phyloP scores from a whole-genome alignment of 2,797 vertebrate species.

The Nasua narica region DNA sequence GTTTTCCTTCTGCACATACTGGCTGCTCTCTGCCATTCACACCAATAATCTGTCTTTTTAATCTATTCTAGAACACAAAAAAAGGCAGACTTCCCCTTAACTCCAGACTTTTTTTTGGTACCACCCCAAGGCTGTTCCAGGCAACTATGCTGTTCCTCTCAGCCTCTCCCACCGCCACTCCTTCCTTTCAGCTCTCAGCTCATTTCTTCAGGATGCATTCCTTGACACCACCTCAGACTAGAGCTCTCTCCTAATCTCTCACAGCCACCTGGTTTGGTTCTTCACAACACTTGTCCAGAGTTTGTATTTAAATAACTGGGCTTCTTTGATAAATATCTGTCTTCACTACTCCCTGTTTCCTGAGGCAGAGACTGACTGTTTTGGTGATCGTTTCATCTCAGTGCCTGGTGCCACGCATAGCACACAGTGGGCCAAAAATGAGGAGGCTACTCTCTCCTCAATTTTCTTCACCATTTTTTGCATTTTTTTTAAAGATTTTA shows the following conservation, averaged over 20 bases:
- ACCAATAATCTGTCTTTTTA: background rate
- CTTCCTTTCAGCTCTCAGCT: background rate
- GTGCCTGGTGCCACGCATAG: background rate
- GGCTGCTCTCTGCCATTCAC: background rate
- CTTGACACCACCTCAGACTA: background rate
- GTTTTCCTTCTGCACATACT: background rate
- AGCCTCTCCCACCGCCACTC: too few relatives aligned
- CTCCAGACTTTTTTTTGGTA: background rate
- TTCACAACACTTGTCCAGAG: background rate
- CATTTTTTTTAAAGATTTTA: background rate
- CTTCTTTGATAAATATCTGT: background rate
- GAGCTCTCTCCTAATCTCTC: background rate
- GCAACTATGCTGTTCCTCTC: accelerated
- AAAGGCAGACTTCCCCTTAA: background rate
- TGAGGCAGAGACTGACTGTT: background rate
- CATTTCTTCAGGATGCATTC: background rate
- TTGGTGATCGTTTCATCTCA: background rate
- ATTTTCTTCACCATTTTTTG: background rate
- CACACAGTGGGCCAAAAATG: background rate
- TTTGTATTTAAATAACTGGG: background rate
- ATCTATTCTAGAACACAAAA: background rate
- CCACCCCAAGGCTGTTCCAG: too few relatives aligned
- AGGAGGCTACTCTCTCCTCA: background rate
- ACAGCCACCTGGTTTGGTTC: background rate
- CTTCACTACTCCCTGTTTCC: background rate